Base-by-base conservation (phyloP, 2,888 invertebrate species). In the Plagodis dolabraria region DNA sequence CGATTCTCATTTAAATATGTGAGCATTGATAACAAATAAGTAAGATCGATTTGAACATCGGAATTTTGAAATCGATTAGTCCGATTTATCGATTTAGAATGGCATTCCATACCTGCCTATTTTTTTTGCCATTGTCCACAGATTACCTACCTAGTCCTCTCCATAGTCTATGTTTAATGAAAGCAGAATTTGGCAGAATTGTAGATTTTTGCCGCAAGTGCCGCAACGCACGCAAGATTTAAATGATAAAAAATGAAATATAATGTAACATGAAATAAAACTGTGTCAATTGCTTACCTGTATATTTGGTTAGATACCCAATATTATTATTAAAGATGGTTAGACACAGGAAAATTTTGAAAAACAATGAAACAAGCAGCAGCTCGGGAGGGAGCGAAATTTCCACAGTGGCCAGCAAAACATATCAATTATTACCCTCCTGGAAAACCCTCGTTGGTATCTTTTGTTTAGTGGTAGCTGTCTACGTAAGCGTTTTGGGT, bases 401-500 rank as follows among this genome's bases (percentile, higher is more conserved):
- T 9, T 77, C 79, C 5, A 52, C 65, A 0, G 54, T 71, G 0
- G 75, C 69, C 0, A 79, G 67, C 42, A 70, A 70, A 1, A 72
- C 79, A 0, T 85, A 84, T 70, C 77, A 77, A 47, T 45, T 82
- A 0, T 65, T 86, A 38, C 85, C 89, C 54, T 68, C 80, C 38
- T 95, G 95, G 95, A 95, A 95, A 82, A 94, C 94, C 12, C 75
- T 92, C 33, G 83, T 95, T 10, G 95, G 95, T 7, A 92, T 92
- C 47, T 77, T 93, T 9, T 96, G 95, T 69, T 93, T 97, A 57
- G 83, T 93, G 0, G 92, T 97, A 51, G 97, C 97, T 2, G 94
- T 95, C 0, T 96, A 95, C 79, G 95, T 96, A 69, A 96, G 96
- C 52, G 96, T 96, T 70, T 87, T 96, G 74, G 98, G 98, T 1